Evolutionary conservation across 2,113 vertebrate genomes (phyloP).

Genomic region (Actenoides hombroni): DNA sequence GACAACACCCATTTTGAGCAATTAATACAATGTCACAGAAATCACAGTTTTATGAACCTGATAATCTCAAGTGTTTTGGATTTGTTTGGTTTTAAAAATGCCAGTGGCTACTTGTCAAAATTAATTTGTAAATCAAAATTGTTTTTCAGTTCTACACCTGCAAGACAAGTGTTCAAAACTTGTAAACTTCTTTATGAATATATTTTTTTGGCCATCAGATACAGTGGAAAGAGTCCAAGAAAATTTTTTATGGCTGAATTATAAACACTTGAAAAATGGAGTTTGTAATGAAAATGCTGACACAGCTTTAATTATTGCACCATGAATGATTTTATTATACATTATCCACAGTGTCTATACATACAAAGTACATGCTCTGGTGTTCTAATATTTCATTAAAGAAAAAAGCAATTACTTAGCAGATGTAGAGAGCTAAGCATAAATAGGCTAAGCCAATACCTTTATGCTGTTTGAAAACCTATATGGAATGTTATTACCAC

Average conservation of each 20-base stretch:
- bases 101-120: constrained; percentile 31
- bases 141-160: constrained; percentile 57
- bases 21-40: constrained; percentile 24
- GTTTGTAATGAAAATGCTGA: constrained; percentile 57
- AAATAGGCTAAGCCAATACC: constrained; percentile 44
- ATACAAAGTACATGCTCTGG: constrained; percentile 22
- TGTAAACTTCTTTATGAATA: constrained; percentile 46
- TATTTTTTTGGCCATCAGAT: constrained; percentile 20
- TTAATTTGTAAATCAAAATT: constrained; percentile 39
- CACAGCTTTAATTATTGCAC: constrained; percentile 59
- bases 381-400: constrained; percentile 60
- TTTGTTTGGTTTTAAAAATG: constrained; percentile 33
- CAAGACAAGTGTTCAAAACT: constrained; percentile 60
- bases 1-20: constrained; percentile 11
- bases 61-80: constrained; percentile 15
- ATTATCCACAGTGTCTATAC: constrained; percentile 32
- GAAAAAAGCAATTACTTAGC: constrained; percentile 66
- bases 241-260: constrained; percentile 51
- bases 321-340: constrained; percentile 68
- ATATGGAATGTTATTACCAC: constrained; percentile 63
- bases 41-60: not conserved
- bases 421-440: constrained; percentile 50
- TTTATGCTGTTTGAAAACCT: constrained; percentile 53
- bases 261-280: constrained; percentile 59
- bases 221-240: constrained; percentile 40